Evolutionary conservation across 2,888 invertebrate species (phyloP).

Genomic region (Mythimna impura): DNA sequence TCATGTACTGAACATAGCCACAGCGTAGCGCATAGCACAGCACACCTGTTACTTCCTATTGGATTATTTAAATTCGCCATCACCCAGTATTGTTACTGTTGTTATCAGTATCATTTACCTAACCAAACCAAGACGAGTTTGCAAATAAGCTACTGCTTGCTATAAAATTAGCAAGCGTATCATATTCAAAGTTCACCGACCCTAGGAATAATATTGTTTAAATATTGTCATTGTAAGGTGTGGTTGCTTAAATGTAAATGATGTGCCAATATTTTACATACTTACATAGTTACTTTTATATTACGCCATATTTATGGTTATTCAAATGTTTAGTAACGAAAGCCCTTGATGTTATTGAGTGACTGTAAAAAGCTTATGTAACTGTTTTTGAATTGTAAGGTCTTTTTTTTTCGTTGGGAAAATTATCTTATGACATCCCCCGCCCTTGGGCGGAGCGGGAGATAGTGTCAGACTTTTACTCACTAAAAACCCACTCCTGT

Average conservation of each 20-base stretch:
- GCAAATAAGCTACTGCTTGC: not conserved
- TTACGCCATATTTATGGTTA: constrained; percentile 23
- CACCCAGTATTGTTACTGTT: not conserved
- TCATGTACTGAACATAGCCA: too few species aligned
- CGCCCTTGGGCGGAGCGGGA: too few species aligned
- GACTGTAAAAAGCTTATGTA: too few species aligned
- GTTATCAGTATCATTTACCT: not conserved
- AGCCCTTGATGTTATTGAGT: not conserved
- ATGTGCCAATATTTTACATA: constrained; percentile 34
- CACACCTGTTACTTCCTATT: not conserved
- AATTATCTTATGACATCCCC: too few species aligned
- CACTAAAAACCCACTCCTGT: too few species aligned
- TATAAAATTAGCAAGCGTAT: not conserved
- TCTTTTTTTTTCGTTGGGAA: too few species aligned
- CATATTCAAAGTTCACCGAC: constrained; percentile 37
- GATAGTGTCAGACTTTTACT: too few species aligned
- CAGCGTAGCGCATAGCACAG: too few species aligned
- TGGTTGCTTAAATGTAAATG: constrained; percentile 26
- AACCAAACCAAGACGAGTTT: constrained; percentile 7
- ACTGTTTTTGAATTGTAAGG: too few species aligned
- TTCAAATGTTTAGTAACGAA: constrained; percentile 4
- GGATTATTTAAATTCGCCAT: not conserved
- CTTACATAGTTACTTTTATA: constrained; percentile 31
- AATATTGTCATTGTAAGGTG: constrained; percentile 41
- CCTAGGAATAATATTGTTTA: constrained; percentile 24